Base-by-base conservation (phyloP, 2,797 vertebrate species). In the Pseudochaenichthys georgianus region DNA sequence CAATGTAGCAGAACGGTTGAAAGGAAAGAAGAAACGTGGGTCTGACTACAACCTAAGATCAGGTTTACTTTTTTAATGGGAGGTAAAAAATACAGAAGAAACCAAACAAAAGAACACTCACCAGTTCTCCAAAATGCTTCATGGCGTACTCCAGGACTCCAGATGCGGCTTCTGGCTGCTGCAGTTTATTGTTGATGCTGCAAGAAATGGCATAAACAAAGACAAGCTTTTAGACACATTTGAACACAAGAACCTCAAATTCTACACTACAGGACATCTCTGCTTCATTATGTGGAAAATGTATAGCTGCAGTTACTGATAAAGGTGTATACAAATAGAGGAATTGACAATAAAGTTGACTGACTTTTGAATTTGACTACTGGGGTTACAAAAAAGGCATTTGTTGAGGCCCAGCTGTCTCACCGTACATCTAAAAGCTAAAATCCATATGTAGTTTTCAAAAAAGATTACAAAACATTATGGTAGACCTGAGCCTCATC, bases 101-200 rank as follows among this genome's bases (percentile, higher is more conserved):
- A 15, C 23, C 1, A 13, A 57, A 70, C 45, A 23, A 53, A 31
- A 15, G 77, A 59, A 13, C 11, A 92, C 97, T 96, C 83, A 99
- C 98, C 97, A 99, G 92, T 83, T 99, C 98, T 50, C 98, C 97
- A 70, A 98, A 99, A 92, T 99, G 98, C 76, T 99, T 99, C 97
- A 99, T 99, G 91, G 98, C 98, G 2, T 99, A 99, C 68, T 99
- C 98, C 77, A 99, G 88, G 19, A 99, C 98, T 6, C 98, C 98
- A 1, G 98, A 96, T 5, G 98, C 98, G 0, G 98, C 98, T 90
- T 99, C 98, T 1, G 98, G 98, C 92, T 99, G 98, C 90, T 99
- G 98, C 17, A 99, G 95, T 88, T 99, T 99, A 84, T 99, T 99
- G 88, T 99, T 99, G 90, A 99, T 99, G 89, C 98, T 99, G 94